phyloP scores from a whole-genome alignment of 2,113 vertebrate species.

The Sturnira hondurensis region DNA sequence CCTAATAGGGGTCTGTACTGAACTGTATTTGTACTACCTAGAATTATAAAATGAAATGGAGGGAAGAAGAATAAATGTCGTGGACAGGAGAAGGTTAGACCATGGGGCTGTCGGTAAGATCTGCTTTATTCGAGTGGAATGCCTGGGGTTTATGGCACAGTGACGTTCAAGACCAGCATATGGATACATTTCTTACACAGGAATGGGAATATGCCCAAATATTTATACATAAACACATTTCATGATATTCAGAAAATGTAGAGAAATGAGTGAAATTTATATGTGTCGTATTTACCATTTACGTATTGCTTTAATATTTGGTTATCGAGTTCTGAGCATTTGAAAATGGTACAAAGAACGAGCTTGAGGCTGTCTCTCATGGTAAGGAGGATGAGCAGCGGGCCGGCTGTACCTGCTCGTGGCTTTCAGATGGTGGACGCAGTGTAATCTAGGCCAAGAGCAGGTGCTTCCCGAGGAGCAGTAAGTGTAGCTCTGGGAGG shows the following conservation, averaged over 20 bases:
- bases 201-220: background rate
- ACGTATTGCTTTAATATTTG: background rate
- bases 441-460: background rate
- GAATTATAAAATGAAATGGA: background rate
- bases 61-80: background rate
- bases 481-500: background rate
- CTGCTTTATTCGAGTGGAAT: background rate
- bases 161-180: background rate
- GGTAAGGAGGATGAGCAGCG: background rate
- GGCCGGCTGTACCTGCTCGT: background rate
- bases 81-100: background rate
- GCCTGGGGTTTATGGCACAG: background rate
- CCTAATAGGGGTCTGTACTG: background rate
- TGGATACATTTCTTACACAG: background rate
- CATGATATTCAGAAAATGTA: background rate
- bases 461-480: background rate
- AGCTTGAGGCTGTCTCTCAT: background rate
- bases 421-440: background rate
- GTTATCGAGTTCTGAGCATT: background rate
- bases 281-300: background rate
- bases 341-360: background rate
- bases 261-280: background rate
- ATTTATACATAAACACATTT: background rate
- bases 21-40: conserved; percentile 26
- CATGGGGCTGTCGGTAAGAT: background rate